These are phyloP conservation scores for Listronotus oregonensis DNA, from an alignment of 1,140 invertebrate genomes.

Conservation along the genomic window DNA sequence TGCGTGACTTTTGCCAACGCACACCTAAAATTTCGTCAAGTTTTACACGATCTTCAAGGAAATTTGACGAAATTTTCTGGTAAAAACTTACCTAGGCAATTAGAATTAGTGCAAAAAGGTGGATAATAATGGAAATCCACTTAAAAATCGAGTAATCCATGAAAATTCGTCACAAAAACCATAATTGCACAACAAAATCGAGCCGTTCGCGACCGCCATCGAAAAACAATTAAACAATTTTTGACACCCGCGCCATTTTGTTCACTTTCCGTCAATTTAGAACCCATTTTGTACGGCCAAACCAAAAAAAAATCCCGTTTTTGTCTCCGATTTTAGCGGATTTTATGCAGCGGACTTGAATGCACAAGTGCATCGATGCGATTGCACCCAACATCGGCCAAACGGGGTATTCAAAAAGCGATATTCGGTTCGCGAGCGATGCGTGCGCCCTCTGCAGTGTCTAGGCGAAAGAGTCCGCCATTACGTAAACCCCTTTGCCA, in stretches of 20 bases:
- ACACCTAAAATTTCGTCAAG: background rate
- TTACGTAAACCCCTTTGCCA: slow-evolving; percentile 26
- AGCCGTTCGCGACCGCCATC: no score
- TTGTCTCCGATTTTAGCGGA: background rate
- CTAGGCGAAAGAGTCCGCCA: slow-evolving; percentile 24
- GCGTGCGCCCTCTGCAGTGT: slow-evolving; percentile 25
- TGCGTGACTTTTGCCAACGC: slow-evolving; percentile 21
- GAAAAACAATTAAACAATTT: slow-evolving; percentile 18
- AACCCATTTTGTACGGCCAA: background rate
- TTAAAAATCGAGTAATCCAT: slow-evolving; percentile 13
- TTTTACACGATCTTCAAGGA: no score
- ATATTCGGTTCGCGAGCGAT: slow-evolving; percentile 23
- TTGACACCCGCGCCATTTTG: slow-evolving; percentile 29
- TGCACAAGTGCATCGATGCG: slow-evolving; percentile 39
- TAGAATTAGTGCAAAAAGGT: background rate
- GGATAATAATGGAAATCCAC: slow-evolving; percentile 8
- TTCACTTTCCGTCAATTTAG: slow-evolving; percentile 9
- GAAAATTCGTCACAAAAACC: slow-evolving; percentile 18
- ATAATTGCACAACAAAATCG: slow-evolving; percentile 14
- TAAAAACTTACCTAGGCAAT: slow-evolving; percentile 4
- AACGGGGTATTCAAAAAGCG: slow-evolving; percentile 28
- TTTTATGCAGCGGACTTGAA: slow-evolving; percentile 13
- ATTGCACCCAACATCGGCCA: slow-evolving; percentile 27
- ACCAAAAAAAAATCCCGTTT: slow-evolving; percentile 2
- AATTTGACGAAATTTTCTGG: no score